phyloP scores from a whole-genome alignment of 2,888 invertebrate genomes.

The Rotaria magnacalcarata region DNA sequence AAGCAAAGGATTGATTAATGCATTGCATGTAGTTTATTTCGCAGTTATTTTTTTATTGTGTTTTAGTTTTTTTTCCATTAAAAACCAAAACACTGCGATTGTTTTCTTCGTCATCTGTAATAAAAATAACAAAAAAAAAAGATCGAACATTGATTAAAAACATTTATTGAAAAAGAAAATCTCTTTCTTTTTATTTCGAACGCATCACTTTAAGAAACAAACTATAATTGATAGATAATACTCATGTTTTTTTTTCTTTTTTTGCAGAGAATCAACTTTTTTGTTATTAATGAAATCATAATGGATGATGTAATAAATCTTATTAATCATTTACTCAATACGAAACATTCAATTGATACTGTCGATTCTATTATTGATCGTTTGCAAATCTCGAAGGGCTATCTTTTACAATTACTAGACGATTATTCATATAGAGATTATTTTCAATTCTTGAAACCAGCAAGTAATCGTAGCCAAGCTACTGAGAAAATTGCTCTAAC shows the following conservation, averaged over 20 bases:
- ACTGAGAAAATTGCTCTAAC: background rate
- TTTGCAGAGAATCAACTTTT: background rate
- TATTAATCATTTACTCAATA: background rate
- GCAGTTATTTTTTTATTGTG: background rate
- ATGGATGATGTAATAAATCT: background rate
- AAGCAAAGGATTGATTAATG: background rate
- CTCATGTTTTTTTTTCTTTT: background rate
- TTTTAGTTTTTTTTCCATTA: constrained; percentile 11
- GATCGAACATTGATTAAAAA: background rate
- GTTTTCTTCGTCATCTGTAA: background rate
- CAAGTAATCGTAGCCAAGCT: background rate
- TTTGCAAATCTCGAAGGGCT: background rate
- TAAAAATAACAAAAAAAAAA: background rate
- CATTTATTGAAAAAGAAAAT: too few species aligned
- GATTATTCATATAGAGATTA: background rate
- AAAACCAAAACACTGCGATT: background rate
- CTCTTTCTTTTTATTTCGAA: background rate
- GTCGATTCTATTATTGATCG: background rate
- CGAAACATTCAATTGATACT: background rate
- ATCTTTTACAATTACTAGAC: background rate
- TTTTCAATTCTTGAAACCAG: background rate
- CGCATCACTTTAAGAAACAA: background rate
- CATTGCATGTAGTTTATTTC: background rate
- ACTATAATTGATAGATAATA: background rate
- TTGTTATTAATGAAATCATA: background rate